Percentiles rank a stretch among this genome's conserved stretches.
Conservation (phyloP, 2,888 invertebrate species). For the Lithophane leautieri region DNA sequence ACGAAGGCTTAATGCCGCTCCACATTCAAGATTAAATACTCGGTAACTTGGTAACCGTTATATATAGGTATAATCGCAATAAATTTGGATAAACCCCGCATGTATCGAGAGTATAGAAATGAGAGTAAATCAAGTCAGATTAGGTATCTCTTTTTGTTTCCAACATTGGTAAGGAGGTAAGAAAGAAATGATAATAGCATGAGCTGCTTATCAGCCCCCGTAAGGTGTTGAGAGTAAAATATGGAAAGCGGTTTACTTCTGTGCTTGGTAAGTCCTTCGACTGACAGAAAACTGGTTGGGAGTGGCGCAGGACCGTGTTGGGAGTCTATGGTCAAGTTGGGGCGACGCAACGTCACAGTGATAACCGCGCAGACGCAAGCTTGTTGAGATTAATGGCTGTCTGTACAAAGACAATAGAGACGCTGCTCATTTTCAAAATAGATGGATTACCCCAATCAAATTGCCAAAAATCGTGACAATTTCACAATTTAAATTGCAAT, state of each 20-base stretch:
- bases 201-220: conserved; percentile 39
- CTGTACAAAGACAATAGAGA: not conserved
- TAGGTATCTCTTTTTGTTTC: conserved; percentile 67
- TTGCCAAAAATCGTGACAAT: not conserved
- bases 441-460: not conserved
- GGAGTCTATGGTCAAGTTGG: not conserved
- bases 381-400: not conserved
- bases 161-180: conserved; percentile 58
- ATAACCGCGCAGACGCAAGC: not conserved
- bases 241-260: conserved; percentile 35
- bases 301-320: not conserved
- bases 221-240: conserved; percentile 50
- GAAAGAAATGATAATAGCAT: conserved; percentile 41
- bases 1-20: conserved; percentile 63
- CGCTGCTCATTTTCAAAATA: not conserved
- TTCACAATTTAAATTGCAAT: not conserved
- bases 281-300: conserved; percentile 28
- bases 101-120: conserved; percentile 61
- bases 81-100: conserved; percentile 69
- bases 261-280: conserved; percentile 14
- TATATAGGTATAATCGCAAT: conserved; percentile 67
- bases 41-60: conserved; percentile 56
- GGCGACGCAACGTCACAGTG: conserved; percentile 11
- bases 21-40: conserved; percentile 65
- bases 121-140: conserved; percentile 76